Percentiles rank a stretch among this genome's conserved stretches.
Conservation (phyloP, 1,140 invertebrate genomes). For the Drosophila nannoptera region DNA sequence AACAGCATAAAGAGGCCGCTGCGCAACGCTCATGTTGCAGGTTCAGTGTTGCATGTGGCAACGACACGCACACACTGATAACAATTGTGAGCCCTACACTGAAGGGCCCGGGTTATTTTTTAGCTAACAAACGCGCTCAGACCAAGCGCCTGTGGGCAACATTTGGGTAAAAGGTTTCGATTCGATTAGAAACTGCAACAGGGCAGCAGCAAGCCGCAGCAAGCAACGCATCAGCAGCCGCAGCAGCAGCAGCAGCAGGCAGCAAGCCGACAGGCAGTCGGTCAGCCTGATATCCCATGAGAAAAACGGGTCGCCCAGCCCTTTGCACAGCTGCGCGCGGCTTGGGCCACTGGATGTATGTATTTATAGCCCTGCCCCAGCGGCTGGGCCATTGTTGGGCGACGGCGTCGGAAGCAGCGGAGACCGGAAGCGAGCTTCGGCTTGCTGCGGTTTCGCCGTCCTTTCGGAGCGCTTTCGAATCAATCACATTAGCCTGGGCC, state of each 20-base stretch:
- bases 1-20: constrained; percentile 30
- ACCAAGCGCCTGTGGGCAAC: constrained; percentile 51
- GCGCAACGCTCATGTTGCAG: constrained; percentile 58
- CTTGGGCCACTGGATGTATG: constrained; percentile 16
- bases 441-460: neutral
- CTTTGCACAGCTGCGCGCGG: constrained; percentile 25
- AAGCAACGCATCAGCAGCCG: constrained; percentile 26
- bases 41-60: constrained; percentile 29
- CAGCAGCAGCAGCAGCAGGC: constrained; percentile 3
- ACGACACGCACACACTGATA: constrained; percentile 28
- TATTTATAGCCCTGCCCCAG: constrained; percentile 39
- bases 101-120: constrained; percentile 50
- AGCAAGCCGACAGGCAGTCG: constrained; percentile 1
- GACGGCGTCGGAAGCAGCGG: neutral
- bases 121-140: constrained; percentile 69
- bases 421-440: neutral
- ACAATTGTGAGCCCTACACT: constrained; percentile 20
- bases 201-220: constrained; percentile 68
- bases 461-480: neutral
- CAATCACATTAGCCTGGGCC: no score
- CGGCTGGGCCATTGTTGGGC: neutral
- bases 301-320: constrained; percentile 44
- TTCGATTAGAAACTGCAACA: constrained; percentile 78
- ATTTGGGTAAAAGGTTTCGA: constrained; percentile 78
- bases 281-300: constrained; percentile 10